Base-by-base conservation (phyloP, 2,888 invertebrate genomes). In the Sericinus montela region DNA sequence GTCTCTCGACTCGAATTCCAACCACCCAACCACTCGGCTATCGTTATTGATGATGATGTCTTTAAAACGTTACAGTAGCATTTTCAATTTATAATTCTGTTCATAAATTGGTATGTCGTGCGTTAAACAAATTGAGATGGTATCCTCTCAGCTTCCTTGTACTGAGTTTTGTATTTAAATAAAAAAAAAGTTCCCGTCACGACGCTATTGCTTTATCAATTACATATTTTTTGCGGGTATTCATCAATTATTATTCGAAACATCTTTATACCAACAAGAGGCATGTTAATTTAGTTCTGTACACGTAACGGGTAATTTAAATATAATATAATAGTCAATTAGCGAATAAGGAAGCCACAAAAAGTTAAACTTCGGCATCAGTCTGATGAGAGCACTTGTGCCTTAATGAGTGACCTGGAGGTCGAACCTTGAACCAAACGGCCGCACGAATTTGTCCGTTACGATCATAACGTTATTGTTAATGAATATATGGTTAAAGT, bases 301-400 rank as follows among this genome's bases (percentile, higher is more conserved):
- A 39, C 14, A 44, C 19, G 11, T 29, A 36, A 41, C 36, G 28
- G 35, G 9, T 36, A 35, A 40, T 35, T 47, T 19, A 41, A 25
- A n/a, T n/a, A n/a, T n/a, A n/a, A n/a, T n/a, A n/a, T n/a, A 29
- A 47, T 41, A 23, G 13, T 34, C 42, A 36, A 42, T 42, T 48
- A 48, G 34, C 34, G 29, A 40, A 41, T 11, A 13, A 42, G 48
- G 48, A 42, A 42, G 36, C 14, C 11, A 42, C 13, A 42, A 29
- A 35, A 41, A 25, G 11, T 7, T 25, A 38, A 30, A 28, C 28
- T 3, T 11, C 16, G 35, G 11, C n/a, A 28, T 15, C 15, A 35
- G 28, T 25, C 13, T 19, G 25, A 28, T 35, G 34, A 30, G 19
- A 13, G 35, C 16, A 16, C 6, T 37, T n/a, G n/a, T 16, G 37